Base-by-base conservation (phyloP, 2,797 vertebrate species). In the Acrossocheilus wenchowensis region DNA sequence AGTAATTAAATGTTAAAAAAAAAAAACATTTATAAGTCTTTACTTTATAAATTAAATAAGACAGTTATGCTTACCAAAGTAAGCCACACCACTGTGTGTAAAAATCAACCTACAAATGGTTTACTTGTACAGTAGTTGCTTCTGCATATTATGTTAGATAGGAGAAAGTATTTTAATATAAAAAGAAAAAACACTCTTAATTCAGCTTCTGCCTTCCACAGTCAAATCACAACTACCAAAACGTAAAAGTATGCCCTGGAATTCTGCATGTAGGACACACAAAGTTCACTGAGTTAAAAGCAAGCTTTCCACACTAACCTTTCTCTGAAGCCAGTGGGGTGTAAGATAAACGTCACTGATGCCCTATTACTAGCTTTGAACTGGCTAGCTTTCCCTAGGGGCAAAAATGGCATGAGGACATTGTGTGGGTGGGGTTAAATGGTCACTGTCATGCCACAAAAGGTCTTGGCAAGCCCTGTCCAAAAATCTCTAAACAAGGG, bases 291-390 rank as follows among this genome's bases (percentile, higher is more conserved):
- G 41, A 80, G 66, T 69, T 88, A 69, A 85, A 77, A 88, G 41
- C 64, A 72, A 60, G 30, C 34, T 64, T 17, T 64, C 52, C 11
- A 73, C 69, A 5, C 15, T 78, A 72, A 57, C 54, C 64, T 82
- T 86, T 85, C 48, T 60, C 66, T 79, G 48, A 26, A 72, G 66
- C 60, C 66, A 78, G 17, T 36, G 52, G 60, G n/a, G 26, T 45
- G 60, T n/a, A 69, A 86, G 74, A 82, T 43, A 34, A 54, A 72
- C 2, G 23, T 77, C 66, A 64, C 41, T 11, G 10, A 36, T 88
- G 87, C 74, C 80, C 80, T 86, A 79, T 50, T 39, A 57, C 64
- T 34, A 36, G 8, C 84, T 88, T 88, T 88, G 87, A 88, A 86
- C 73, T 78, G 17, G 43, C 43, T 45, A 54, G 80, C 26, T 48